Base-by-base conservation (phyloP, 2,888 invertebrate genomes). In the Drosophila rubida region DNA sequence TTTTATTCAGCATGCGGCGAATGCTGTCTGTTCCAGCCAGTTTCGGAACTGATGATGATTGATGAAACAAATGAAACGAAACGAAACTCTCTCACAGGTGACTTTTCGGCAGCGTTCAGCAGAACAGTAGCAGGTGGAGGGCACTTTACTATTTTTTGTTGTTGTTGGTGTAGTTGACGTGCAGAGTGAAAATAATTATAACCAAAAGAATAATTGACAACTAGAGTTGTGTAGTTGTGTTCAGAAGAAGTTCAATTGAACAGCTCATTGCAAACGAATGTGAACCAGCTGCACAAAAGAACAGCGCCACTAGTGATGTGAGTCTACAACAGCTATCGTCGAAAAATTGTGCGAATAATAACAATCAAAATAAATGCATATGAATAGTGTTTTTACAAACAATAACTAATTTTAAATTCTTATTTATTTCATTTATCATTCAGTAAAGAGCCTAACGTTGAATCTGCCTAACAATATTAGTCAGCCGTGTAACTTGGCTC, bases 151-250 rank as follows among this genome's bases (percentile, higher is more conserved):
- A 4, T 4, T 30, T 11, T 27, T 27, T 25, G 7, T 30, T 32
- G 11, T 32, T 32, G 11, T 32, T 32, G 30, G 30, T 50, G 22
- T 44, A 41, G 37, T 58, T 54, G 14, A 8, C 41, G 57, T 39
- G 23, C 37, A 41, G 32, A 59, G 50, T 62, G 77, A 75, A 75
- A 75, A 72, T 72, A 75, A 69, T 65, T 76, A 51, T 75, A 76
- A 72, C 73, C 58, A 75, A 75, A 76, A 75, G 69, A 72, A 75
- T 73, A 75, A 76, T 72, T 75, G 59, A 75, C 75, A 75, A 75
- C 60, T 53, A 19, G 19, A 53, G 23, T 25, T 51, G 50, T 51
- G 23, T 23, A 30, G 46, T 9, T 25, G 14, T 30, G 46, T 30
- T 44, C 23, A 13, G 7, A 25, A 44, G 23, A 9, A 25, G 44